phyloP scores from a whole-genome alignment of 1,140 invertebrate species.

The Steinernema feltiae region DNA sequence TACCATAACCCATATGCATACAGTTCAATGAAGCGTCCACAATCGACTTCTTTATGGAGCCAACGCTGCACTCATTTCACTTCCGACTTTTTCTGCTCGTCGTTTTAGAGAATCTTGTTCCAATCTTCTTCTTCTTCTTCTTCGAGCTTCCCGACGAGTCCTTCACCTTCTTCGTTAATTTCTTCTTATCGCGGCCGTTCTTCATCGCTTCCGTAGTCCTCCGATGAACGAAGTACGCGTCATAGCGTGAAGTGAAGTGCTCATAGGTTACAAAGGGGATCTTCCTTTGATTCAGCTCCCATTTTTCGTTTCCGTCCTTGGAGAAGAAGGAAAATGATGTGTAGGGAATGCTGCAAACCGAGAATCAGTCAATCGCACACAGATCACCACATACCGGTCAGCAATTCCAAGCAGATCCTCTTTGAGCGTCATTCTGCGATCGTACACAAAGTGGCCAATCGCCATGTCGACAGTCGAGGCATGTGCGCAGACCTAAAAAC shows the following conservation, averaged over 20 bases:
- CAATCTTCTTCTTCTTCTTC: too few relatives aligned
- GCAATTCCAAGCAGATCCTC: conserved; percentile 33
- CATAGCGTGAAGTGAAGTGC: not conserved
- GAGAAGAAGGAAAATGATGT: not conserved
- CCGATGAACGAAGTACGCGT: not conserved
- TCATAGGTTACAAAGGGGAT: not conserved
- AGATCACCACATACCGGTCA: not conserved
- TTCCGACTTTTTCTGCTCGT: too few relatives aligned
- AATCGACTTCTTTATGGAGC: too few relatives aligned
- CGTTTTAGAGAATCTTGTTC: too few relatives aligned
- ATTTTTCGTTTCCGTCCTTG: not conserved
- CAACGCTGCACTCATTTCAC: too few relatives aligned
- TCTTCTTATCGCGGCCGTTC: not conserved
- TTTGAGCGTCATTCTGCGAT: conserved; percentile 21
- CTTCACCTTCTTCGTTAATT: not conserved
- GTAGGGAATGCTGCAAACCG: not conserved
- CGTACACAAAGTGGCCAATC: conserved; percentile 26
- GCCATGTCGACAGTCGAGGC: conserved; percentile 45
- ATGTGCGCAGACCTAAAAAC: conserved; percentile 35
- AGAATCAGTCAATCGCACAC: not conserved
- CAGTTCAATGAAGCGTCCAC: too few relatives aligned
- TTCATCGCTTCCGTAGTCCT: not conserved
- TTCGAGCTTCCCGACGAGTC: not conserved
- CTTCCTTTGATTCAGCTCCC: not conserved
- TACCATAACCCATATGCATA: too few relatives aligned